phyloP scores from a whole-genome alignment of 2,888 invertebrate genomes.

The Euzophera pinguis region DNA sequence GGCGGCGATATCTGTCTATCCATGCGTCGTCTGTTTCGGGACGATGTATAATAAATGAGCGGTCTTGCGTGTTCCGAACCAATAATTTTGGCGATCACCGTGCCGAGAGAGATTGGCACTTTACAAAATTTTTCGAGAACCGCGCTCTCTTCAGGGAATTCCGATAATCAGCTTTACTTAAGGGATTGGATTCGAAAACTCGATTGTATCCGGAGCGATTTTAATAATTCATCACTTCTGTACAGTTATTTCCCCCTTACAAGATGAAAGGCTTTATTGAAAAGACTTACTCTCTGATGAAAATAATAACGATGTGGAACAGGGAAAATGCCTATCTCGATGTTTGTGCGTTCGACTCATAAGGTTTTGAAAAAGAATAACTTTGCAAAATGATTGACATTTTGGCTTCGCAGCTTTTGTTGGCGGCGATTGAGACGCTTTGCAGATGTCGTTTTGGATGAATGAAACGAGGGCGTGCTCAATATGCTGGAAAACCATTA shows the following conservation, averaged over 20 bases:
- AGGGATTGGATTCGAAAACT: slow-evolving; percentile 74
- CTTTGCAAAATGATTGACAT: slow-evolving; percentile 5
- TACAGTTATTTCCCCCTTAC: slow-evolving; percentile 46
- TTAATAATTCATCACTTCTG: slow-evolving; percentile 73
- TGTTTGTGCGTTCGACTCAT: slow-evolving; percentile 1
- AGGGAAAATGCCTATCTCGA: slow-evolving; percentile 9
- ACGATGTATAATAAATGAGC: slow-evolving; percentile 62
- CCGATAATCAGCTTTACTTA: slow-evolving; percentile 77
- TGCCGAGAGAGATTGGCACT: slow-evolving; percentile 67
- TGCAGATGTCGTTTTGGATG: slow-evolving; percentile 8
- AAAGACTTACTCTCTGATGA: slow-evolving; percentile 43
- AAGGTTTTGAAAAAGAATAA: not conserved
- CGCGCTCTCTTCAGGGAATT: slow-evolving; percentile 56
- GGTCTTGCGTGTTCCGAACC: slow-evolving; percentile 51
- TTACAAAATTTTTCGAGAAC: slow-evolving; percentile 62
- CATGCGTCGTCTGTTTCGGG: slow-evolving; percentile 21
- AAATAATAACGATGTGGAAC: slow-evolving; percentile 21
- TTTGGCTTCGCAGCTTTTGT: slow-evolving; percentile 2
- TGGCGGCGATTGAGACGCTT: slow-evolving; percentile 6
- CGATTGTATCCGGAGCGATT: slow-evolving; percentile 72
- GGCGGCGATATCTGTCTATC: slow-evolving; percentile 16
- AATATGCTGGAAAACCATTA: slow-evolving; percentile 3
- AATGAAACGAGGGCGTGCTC: not conserved
- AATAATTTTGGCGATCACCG: slow-evolving; percentile 56
- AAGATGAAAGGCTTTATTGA: slow-evolving; percentile 46